phyloP scores from a whole-genome alignment of 2,113 vertebrate species.

The Ibidorhyncha struthersii region DNA sequence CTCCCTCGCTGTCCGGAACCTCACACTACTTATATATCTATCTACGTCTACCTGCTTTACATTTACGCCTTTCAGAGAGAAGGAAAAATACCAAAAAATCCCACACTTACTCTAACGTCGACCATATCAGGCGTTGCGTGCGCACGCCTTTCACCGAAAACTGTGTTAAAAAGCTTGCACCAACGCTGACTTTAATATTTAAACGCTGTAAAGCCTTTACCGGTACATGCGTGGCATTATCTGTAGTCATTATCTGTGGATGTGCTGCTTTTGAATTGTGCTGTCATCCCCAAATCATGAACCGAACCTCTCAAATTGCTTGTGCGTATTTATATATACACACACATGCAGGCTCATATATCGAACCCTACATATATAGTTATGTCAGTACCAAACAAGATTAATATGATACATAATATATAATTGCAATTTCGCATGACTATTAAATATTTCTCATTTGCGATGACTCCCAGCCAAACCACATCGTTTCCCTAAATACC shows the following conservation, averaged over 20 bases:
- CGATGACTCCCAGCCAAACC: background rate
- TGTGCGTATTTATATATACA: background rate
- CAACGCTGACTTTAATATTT: background rate
- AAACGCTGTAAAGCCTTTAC: background rate
- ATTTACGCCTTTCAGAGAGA: background rate
- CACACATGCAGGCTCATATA: too few relatives aligned
- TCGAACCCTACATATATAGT: background rate
- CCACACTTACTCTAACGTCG: fast-evolving
- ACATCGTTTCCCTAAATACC: background rate
- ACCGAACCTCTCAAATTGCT: background rate
- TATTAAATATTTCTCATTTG: background rate
- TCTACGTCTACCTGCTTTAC: fast-evolving
- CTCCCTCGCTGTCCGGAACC: too few relatives aligned
- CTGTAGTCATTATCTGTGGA: background rate
- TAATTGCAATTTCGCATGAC: background rate
- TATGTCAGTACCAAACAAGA: background rate
- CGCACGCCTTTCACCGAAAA: background rate
- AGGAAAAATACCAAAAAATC: fast-evolving
- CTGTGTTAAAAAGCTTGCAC: background rate
- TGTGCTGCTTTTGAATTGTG: background rate
- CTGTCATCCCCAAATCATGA: background rate
- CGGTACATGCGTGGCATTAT: background rate
- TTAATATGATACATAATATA: background rate
- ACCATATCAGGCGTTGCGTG: fast-evolving
- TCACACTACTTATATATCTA: fast-evolving